phyloP scores from a whole-genome alignment of 2,888 invertebrate genomes.

The Cerceris ruficornis region DNA sequence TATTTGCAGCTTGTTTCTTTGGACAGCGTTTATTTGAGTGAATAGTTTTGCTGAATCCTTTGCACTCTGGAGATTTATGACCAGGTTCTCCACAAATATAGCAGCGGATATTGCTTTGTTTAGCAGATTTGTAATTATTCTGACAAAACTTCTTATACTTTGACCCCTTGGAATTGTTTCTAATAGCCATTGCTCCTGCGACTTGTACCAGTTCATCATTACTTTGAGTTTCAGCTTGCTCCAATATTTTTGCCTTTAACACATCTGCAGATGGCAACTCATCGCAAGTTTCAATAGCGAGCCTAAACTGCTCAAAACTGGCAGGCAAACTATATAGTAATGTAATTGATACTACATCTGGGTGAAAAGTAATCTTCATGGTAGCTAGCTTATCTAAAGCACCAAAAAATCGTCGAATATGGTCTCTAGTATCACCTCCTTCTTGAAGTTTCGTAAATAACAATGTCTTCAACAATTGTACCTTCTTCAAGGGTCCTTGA shows the following conservation, averaged over 20 bases:
- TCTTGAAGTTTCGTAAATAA: not conserved
- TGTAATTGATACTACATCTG: not conserved
- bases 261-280: not conserved
- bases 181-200: too few species aligned
- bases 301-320: not conserved
- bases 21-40: too few species aligned
- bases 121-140: too few species aligned
- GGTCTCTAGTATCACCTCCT: not conserved
- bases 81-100: too few species aligned
- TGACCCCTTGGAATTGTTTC: too few species aligned
- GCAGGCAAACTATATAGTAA: not conserved
- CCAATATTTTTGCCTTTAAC: not conserved
- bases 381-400: not conserved
- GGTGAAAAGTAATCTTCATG: not conserved
- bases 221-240: not conserved
- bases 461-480: not conserved
- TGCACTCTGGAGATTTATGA: too few species aligned
- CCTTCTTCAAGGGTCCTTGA: not conserved
- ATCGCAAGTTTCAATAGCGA: not conserved
- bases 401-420: not conserved
- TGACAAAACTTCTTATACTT: too few species aligned
- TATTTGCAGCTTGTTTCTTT: too few species aligned
- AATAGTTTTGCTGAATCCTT: too few species aligned
- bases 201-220: too few species aligned
- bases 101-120: too few species aligned